A percentile compares a stretch with the other conserved stretches of the same genome.
Conservation (phyloP, 2,797 vertebrate genomes). For the Zenarchopterus dispar region DNA sequence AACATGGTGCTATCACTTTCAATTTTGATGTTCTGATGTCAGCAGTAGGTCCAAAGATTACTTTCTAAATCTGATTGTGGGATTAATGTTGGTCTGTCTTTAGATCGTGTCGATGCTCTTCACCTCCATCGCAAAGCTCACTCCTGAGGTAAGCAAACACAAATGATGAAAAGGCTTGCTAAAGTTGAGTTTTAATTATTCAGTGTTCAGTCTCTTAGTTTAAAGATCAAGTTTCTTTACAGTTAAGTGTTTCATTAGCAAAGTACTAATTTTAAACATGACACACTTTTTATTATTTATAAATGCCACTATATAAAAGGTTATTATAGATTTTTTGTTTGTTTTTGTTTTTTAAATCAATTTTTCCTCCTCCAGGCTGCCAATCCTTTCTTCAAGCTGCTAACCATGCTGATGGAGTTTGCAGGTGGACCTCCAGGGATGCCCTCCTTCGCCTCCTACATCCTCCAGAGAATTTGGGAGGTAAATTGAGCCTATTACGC, state of each 20-base stretch:
- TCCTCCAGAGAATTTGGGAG: conserved; percentile 99
- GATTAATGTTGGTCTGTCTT: not conserved
- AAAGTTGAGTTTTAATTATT: not conserved
- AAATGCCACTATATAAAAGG: not conserved
- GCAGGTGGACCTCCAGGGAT: conserved; percentile 97
- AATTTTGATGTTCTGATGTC: not conserved
- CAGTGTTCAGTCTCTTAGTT: not conserved
- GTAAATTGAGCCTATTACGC: conserved; percentile 67
- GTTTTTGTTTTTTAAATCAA: not conserved
- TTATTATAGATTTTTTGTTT: not conserved
- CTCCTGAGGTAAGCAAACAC: conserved; percentile 89
- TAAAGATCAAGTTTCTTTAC: not conserved
- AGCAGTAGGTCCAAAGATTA: not conserved
- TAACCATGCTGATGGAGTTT: conserved; percentile 99
- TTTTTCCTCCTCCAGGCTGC: conserved; percentile 84
- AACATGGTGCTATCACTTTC: too few species aligned
- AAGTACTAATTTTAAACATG: fast-evolving
- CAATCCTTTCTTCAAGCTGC: conserved; percentile 97
- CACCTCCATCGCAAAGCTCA: conserved; percentile 97
- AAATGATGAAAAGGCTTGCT: not conserved
- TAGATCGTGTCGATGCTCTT: conserved; percentile 99
- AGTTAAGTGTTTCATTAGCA: too few species aligned
- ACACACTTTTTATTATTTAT: too few species aligned
- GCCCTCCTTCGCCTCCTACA: conserved; percentile 97
- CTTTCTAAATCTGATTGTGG: not conserved